Percentiles rank a stretch among this genome's conserved stretches.
phyloP scores from a whole-genome alignment of 2,113 vertebrate genomes.

The Isurus oxyrinchus region DNA sequence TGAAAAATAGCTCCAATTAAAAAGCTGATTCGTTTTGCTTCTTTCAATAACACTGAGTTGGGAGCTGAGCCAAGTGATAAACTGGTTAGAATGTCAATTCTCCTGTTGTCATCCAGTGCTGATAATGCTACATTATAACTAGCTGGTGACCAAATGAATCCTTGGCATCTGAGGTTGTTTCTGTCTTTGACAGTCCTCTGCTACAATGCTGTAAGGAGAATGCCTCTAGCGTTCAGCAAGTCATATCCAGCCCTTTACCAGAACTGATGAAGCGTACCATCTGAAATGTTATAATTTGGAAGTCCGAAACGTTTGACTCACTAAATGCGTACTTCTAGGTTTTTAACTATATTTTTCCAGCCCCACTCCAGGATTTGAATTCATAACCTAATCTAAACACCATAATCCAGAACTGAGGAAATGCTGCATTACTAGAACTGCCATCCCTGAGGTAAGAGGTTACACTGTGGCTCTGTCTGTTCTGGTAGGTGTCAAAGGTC shows the following conservation, averaged over 20 bases:
- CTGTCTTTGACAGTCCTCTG: not conserved
- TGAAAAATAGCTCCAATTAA: not conserved
- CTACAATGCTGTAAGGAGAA: not conserved
- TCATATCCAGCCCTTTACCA: not conserved
- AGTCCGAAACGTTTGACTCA: not conserved
- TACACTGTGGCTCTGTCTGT: not conserved
- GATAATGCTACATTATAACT: not conserved
- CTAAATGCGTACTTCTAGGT: not conserved
- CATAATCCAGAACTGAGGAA: not conserved
- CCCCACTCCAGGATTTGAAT: not conserved
- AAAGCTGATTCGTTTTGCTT: not conserved
- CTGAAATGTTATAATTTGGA: not conserved
- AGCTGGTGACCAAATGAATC: not conserved
- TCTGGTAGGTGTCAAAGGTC: not conserved
- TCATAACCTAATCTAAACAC: not conserved
- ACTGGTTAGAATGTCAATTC: not conserved
- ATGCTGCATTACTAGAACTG: not conserved
- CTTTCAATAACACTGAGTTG: slow-evolving; percentile 1
- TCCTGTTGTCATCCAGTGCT: not conserved
- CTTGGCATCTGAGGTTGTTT: not conserved
- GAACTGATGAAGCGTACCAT: not conserved
- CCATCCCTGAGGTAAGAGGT: not conserved
- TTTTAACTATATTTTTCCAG: not conserved
- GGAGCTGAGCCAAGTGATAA: not conserved
- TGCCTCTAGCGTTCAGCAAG: not conserved